Evolutionary conservation across 2,797 vertebrate species (phyloP).

Genomic region (Brachyalestes nurse): DNA sequence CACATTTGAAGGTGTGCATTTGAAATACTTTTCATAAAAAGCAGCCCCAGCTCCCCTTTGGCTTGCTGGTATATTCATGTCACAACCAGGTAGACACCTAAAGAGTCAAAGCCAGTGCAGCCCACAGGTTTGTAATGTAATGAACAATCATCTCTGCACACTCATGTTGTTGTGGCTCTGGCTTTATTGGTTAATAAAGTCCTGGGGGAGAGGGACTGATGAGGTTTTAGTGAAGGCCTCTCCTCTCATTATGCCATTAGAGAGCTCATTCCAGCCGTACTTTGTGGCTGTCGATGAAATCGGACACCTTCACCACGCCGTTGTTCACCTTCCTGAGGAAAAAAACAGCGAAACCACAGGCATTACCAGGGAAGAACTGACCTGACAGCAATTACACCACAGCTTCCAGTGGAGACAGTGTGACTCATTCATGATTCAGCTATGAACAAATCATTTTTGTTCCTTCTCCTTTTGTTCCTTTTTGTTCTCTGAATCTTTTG

Average conservation of each 20-base stretch:
- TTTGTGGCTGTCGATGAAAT: conserved; percentile 50
- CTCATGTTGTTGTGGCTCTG: not conserved
- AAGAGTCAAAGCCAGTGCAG: not conserved
- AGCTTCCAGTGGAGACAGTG: not conserved
- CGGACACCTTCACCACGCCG: conserved; percentile 52
- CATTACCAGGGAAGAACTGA: not conserved
- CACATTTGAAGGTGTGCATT: too few relatives aligned
- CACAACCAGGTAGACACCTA: not conserved
- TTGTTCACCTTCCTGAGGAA: not conserved
- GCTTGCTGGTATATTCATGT: too few relatives aligned
- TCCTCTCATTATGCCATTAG: conserved; percentile 19
- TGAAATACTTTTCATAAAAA: too few relatives aligned
- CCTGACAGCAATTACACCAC: conserved; percentile 6
- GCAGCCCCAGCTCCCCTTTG: too few relatives aligned
- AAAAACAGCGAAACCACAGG: not conserved
- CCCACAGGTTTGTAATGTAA: not conserved
- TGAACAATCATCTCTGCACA: conserved; percentile 6
- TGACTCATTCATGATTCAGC: conserved; percentile 31
- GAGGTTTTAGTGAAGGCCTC: conserved; percentile 22
- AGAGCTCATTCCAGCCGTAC: conserved; percentile 48
- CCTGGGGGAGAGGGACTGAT: conserved; percentile 19
- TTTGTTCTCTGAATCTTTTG: conserved; percentile 30
- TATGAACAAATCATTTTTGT: conserved; percentile 26
- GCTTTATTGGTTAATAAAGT: conserved; percentile 12
- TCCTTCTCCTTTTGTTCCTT: not conserved